phyloP scores from a whole-genome alignment of 2,888 invertebrate species.

The Philereme transversata region DNA sequence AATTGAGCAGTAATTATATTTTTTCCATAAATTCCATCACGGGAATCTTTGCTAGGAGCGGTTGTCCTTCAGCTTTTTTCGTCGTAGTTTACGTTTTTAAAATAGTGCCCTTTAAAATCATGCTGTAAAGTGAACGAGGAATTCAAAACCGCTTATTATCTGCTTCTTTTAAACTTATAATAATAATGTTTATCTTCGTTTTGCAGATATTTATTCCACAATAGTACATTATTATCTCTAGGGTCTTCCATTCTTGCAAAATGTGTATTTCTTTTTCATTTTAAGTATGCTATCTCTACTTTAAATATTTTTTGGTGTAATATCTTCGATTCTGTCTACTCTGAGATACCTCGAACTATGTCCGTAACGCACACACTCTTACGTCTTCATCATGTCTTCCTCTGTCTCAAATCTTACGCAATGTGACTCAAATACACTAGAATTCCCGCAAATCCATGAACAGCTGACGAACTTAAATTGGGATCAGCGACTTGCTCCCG shows the following conservation, averaged over 20 bases:
- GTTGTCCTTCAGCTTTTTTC: slow-evolving; percentile 29
- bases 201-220: too few species aligned
- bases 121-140: slow-evolving; percentile 15
- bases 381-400: too few species aligned
- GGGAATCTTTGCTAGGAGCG: slow-evolving; percentile 24
- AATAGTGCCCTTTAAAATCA: slow-evolving; percentile 24
- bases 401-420: neutral
- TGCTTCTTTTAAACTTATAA: neutral
- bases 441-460: slow-evolving; percentile 15
- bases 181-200: too few species aligned
- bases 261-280: too few species aligned
- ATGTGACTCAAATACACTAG: slow-evolving; percentile 1
- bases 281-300: too few species aligned
- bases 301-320: too few species aligned
- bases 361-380: too few species aligned
- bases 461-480: slow-evolving; percentile 15
- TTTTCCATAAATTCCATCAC: slow-evolving; percentile 33
- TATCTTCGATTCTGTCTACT: too few species aligned
- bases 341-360: too few species aligned
- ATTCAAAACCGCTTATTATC: slow-evolving; percentile 15
- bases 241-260: too few species aligned
- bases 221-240: too few species aligned
- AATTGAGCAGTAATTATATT: slow-evolving; percentile 37
- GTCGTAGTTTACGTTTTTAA: slow-evolving; percentile 15
- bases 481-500: slow-evolving; percentile 27